These are phyloP conservation scores for Abramis brama DNA, from an alignment of 2,113 vertebrate species.

Conservation along the genomic window DNA sequence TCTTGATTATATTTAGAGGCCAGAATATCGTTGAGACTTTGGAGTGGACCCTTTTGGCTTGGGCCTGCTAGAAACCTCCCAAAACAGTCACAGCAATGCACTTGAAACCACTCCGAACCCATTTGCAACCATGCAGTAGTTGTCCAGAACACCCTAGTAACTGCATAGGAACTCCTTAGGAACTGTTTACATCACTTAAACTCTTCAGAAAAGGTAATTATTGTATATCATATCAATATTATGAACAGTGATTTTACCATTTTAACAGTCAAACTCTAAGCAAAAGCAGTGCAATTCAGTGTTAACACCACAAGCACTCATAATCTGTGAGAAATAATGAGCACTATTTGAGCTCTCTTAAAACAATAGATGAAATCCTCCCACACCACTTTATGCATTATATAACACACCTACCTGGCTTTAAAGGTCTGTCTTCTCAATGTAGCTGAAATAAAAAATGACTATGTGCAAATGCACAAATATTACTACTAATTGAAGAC, in stretches of 20 bases:
- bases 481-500: neutral
- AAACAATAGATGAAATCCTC: slow-evolving; percentile 21
- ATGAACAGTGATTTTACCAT: neutral
- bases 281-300: neutral
- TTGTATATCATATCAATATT: neutral
- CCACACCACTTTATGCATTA: slow-evolving; percentile 18
- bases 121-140: neutral
- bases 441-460: neutral
- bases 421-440: neutral
- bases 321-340: slow-evolving; percentile 20
- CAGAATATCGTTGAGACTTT: neutral
- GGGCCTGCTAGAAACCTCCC: too few species aligned
- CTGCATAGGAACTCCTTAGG: neutral
- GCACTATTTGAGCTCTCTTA: slow-evolving; percentile 2
- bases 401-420: slow-evolving; percentile 31
- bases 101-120: neutral
- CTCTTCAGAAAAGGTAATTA: neutral
- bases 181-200: neutral
- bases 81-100: neutral
- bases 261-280: neutral
- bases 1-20: neutral
- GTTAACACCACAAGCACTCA: neutral
- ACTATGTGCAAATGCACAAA: neutral
- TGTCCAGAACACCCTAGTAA: neutral
- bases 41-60: neutral